Evolutionary conservation across 2,888 invertebrate species (phyloP).

Genomic region (Papilio demoleus): DNA sequence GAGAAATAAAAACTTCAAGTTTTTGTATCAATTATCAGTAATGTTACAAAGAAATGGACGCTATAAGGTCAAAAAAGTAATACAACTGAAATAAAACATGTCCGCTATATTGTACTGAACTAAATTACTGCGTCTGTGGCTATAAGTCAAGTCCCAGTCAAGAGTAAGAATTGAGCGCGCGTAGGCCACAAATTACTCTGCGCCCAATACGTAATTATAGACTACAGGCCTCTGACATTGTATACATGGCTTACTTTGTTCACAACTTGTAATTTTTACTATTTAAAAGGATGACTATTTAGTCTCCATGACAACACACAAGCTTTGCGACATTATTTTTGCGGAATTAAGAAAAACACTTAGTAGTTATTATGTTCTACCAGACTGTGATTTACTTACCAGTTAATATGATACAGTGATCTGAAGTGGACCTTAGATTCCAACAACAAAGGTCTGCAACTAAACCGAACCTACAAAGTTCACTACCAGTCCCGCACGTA

Average conservation of each 20-base stretch:
- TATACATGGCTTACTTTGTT: constrained; percentile 6
- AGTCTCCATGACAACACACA: too few relatives aligned
- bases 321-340: too few relatives aligned
- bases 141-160: constrained; percentile 41
- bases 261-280: not conserved
- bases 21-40: not conserved
- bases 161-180: constrained; percentile 21
- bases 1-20: not conserved
- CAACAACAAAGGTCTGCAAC: too few relatives aligned
- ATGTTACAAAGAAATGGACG: not conserved
- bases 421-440: too few relatives aligned
- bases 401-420: too few relatives aligned
- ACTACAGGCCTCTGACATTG: constrained; percentile 13
- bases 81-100: constrained; percentile 14
- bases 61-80: not conserved
- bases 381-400: too few relatives aligned
- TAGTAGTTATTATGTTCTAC: too few relatives aligned
- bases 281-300: not conserved
- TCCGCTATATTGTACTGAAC: constrained; percentile 18
- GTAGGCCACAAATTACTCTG: constrained; percentile 12
- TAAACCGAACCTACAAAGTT: too few relatives aligned
- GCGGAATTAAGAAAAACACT: too few relatives aligned
- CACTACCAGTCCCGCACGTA: too few relatives aligned
- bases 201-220: constrained; percentile 10
- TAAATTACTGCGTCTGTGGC: constrained; percentile 43